phyloP scores from a whole-genome alignment of 2,888 invertebrate genomes.

The Aphidoletes aphidimyza region DNA sequence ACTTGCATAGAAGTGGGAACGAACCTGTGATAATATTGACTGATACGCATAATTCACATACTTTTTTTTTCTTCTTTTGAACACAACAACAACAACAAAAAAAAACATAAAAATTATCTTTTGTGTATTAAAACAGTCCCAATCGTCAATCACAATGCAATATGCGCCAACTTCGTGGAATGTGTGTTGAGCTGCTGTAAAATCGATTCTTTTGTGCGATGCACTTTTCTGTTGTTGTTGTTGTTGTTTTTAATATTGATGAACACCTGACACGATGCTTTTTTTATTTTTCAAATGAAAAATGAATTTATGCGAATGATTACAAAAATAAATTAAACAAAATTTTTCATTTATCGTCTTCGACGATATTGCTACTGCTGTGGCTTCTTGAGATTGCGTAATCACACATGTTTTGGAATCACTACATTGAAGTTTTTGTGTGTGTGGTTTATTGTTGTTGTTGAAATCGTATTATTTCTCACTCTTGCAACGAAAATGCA shows the following conservation, averaged over 20 bases:
- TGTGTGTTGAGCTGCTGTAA: no score
- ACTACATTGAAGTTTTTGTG: no score
- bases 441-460: neutral
- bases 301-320: slow-evolving; percentile 22
- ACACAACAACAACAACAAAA: no score
- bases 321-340: slow-evolving; percentile 7
- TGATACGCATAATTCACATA: slow-evolving; percentile 25
- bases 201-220: neutral
- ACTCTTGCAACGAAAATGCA: neutral
- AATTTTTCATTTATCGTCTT: neutral
- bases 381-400: no score
- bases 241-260: no score
- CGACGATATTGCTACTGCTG: neutral
- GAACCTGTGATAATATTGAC: neutral
- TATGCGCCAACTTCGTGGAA: no score
- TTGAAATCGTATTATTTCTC: neutral
- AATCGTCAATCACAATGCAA: no score
- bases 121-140: no score
- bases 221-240: neutral
- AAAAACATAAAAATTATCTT: no score
- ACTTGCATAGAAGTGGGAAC: neutral
- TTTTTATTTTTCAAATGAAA: neutral
- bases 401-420: no score
- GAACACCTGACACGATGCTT: no score
- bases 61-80: neutral